Percentiles rank a stretch among this genome's conserved stretches.
Conservation (phyloP, 1,140 invertebrate genomes). For the Lepidostoma basale region DNA sequence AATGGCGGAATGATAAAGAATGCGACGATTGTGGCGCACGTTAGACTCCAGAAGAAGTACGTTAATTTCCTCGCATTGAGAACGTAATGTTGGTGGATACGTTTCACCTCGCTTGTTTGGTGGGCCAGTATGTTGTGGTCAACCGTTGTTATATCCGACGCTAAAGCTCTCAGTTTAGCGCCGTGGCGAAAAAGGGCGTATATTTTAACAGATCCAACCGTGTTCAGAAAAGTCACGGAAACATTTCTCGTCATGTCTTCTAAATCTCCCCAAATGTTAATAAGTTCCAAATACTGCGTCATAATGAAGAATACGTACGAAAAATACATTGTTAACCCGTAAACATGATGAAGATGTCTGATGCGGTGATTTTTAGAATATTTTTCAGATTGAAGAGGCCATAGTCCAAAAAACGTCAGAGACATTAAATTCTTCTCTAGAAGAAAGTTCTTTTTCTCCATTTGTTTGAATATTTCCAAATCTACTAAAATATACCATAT, state of each 20-base stretch:
- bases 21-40: conserved; percentile 35
- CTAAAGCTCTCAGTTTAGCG: conserved; percentile 25
- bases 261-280: conserved; percentile 42
- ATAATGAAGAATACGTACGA: conserved; percentile 38
- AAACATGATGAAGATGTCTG: conserved; percentile 23
- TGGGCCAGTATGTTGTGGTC: conserved; percentile 34
- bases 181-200: conserved; percentile 38
- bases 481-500: too few species aligned
- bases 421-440: conserved; percentile 41
- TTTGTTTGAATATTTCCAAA: too few species aligned
- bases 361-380: conserved; percentile 34
- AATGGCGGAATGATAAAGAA: conserved; percentile 42
- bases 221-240: conserved; percentile 42
- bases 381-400: conserved; percentile 37
- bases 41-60: conserved; percentile 38
- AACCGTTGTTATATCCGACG: conserved; percentile 28
- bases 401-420: conserved; percentile 41
- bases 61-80: conserved; percentile 30
- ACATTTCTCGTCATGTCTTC: conserved; percentile 46
- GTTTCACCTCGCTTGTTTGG: conserved; percentile 21
- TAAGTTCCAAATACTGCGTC: conserved; percentile 42
- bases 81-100: conserved; percentile 28
- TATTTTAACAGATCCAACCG: conserved; percentile 39
- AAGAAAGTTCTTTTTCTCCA: too few species aligned
- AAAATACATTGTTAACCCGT: conserved; percentile 31